Conservation (phyloP, 1,140 invertebrate species). For the Procambarus virginalis region DNA sequence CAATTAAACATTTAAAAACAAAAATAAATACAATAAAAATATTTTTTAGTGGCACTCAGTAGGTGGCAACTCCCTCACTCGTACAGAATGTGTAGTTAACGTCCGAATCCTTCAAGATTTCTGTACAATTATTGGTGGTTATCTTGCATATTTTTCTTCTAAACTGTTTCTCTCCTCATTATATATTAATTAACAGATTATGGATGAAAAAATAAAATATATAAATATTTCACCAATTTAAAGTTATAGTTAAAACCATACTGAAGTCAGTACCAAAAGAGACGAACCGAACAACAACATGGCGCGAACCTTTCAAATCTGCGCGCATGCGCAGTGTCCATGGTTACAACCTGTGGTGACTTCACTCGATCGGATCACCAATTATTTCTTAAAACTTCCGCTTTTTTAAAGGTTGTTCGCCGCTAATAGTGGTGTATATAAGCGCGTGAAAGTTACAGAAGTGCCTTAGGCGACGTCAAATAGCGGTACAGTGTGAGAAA, state of each 20-base stretch:
- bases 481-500: not conserved
- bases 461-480: not conserved
- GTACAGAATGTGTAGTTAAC: not conserved
- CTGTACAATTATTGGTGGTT: not conserved
- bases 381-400: not conserved
- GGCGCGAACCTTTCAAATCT: conserved; percentile 52
- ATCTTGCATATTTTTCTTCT: too few species aligned
- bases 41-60: not conserved
- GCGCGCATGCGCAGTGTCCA: conserved; percentile 29
- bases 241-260: not conserved
- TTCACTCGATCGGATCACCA: not conserved
- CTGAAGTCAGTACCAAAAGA: not conserved
- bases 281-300: conserved; percentile 12
- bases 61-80: not conserved
- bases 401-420: not conserved
- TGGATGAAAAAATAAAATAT: too few species aligned
- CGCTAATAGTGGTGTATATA: not conserved
- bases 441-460: not conserved
- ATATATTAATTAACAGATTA: too few species aligned
- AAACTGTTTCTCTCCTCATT: too few species aligned
- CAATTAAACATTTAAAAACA: too few species aligned
- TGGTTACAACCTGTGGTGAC: not conserved
- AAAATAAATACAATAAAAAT: too few species aligned
- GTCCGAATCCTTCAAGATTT: not conserved
- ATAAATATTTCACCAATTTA: too few species aligned